These are phyloP conservation scores for Calephelis nemesis DNA, from an alignment of 1,140 invertebrate genomes.

Conservation along the genomic window DNA sequence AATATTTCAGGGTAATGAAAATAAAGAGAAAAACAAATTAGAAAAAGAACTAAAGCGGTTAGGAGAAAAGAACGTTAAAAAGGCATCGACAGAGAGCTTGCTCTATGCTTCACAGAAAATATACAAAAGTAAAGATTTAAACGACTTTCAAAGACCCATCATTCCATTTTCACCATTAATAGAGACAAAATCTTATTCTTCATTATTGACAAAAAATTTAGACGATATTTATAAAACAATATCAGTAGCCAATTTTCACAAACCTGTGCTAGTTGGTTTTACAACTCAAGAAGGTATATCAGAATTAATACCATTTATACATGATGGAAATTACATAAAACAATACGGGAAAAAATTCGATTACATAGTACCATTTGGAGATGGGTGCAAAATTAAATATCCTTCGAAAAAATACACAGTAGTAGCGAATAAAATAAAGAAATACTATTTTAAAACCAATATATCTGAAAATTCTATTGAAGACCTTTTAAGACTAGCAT, in stretches of 20 bases:
- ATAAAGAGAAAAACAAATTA: constrained; percentile 44
- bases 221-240: constrained; percentile 34
- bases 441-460: constrained; percentile 47
- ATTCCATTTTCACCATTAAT: constrained; percentile 56
- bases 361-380: constrained; percentile 58
- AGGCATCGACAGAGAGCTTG: constrained; percentile 41
- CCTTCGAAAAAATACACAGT: constrained; percentile 37
- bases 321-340: constrained; percentile 48
- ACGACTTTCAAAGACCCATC: constrained; percentile 54
- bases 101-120: constrained; percentile 47
- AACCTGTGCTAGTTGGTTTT: constrained; percentile 59
- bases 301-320: constrained; percentile 63
- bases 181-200: constrained; percentile 43
- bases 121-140: constrained; percentile 47
- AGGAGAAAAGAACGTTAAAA: constrained; percentile 26
- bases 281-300: constrained; percentile 63
- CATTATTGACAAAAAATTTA: constrained; percentile 39
- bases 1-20: constrained; percentile 44
- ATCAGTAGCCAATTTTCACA: constrained; percentile 31
- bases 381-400: constrained; percentile 49
- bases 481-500: constrained; percentile 48
- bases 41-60: constrained; percentile 36
- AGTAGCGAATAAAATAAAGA: constrained; percentile 46
- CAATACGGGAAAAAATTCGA: constrained; percentile 44
- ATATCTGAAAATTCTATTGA: constrained; percentile 43